Evolutionary conservation across 2,888 invertebrate genomes (phyloP), one percentile per base, ranked within the genome.

Genomic region (Ectemnius cavifrons): DNA sequence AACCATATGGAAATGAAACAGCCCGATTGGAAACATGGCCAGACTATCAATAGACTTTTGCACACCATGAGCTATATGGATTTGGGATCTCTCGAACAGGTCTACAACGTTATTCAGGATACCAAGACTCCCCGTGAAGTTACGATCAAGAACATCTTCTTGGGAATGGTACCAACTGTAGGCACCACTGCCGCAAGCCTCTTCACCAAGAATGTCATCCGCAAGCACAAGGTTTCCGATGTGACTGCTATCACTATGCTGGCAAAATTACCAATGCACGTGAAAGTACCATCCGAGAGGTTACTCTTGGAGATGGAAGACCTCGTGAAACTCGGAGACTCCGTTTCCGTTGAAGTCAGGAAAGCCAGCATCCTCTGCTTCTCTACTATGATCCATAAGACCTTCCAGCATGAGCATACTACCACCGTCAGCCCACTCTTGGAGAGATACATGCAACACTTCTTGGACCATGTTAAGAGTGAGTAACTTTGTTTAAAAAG

Each of bases 141-240:
- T 4, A 77, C 78, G 6, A 82, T 85, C 11, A 87, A 66, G 88
- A 86, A 89, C 18, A 77, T 92, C 23, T 92, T 92, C 78, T 82
- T 92, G 65, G 87, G 91, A 69, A 83, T 92, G 66, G 73, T 93
- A n/a, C 92, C 92, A 1, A 86, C 91, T 72, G 89, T 92, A 23
- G 93, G 93, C 14, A 92, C 92, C 4, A 81, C 86, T 52, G 91
- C 91, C 2, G 88, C 91, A 0, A 88, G 89, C 46, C 79, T 89
- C 23, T 91, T 92, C 62, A 89, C 91, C 11, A 85, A 88, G 67
- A 88, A 91, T 65, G 77, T 92, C 4, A 85, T 92, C 1, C 86
- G 85, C 16, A 79, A 87, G 5, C 84, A 88, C 23, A 85, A 88
- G 69, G 81, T 92, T 2, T 80, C 88, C 6, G 87, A 88, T 8